Evolutionary conservation across 2,888 invertebrate genomes (phyloP).

Genomic region (Cynaeus angustus): DNA sequence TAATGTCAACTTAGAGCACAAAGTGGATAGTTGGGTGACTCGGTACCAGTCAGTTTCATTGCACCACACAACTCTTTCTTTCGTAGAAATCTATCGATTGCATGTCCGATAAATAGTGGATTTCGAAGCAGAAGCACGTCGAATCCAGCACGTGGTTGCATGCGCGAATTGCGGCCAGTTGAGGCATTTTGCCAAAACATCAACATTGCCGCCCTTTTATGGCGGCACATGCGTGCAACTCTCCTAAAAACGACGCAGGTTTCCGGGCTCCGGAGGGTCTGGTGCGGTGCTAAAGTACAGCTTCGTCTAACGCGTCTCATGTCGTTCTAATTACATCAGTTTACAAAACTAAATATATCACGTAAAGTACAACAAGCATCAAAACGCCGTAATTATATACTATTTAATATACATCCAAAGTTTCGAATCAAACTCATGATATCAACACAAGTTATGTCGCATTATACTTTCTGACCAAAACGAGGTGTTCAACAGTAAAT

Average conservation of each 20-base stretch:
- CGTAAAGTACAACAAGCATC: conserved; percentile 59
- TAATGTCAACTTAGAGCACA: conserved; percentile 25
- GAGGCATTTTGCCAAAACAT: conserved; percentile 31
- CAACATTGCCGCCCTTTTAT: conserved; percentile 44
- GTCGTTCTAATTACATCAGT: conserved; percentile 54
- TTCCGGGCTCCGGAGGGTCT: conserved; percentile 51
- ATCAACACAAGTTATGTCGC: conserved; percentile 54
- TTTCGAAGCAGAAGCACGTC: conserved; percentile 22
- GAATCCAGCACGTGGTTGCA: conserved; percentile 51
- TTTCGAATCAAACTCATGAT: conserved; percentile 48
- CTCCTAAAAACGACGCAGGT: conserved; percentile 44
- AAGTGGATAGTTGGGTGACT: neutral
- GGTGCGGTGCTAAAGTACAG: conserved; percentile 53
- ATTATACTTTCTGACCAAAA: conserved; percentile 56
- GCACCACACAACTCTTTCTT: conserved; percentile 19
- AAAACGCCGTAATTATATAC: conserved; percentile 37
- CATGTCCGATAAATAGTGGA: conserved; percentile 44
- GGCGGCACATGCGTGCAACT: conserved; percentile 46
- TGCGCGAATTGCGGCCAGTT: conserved; percentile 39
- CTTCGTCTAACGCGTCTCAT: conserved; percentile 55
- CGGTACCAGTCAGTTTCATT: conserved; percentile 8
- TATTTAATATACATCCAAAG: conserved; percentile 5
- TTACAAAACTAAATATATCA: conserved; percentile 58
- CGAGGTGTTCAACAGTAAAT: conserved; percentile 57
- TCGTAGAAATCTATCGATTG: conserved; percentile 37